Base-by-base conservation (phyloP, 35 echinoderm and acorn worm species). In the Holothuria glaberrima region DNA sequence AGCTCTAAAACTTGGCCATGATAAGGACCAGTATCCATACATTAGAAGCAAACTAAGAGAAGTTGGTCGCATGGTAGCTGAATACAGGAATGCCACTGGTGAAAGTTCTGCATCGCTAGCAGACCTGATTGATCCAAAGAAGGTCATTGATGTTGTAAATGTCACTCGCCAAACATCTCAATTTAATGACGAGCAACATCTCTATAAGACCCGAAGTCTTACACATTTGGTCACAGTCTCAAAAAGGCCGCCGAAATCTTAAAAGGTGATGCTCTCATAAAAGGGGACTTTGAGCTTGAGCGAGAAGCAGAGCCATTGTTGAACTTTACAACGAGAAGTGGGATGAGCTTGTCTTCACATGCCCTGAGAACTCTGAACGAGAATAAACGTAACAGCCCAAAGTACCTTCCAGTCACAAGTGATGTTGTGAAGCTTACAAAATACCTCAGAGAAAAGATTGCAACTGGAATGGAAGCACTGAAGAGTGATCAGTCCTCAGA, bases 361-460 rank as follows among this genome's bases (percentile, higher is more conserved):
- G 59, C 67, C 18, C 90, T 94, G 64, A 36, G 72, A 38, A 94
- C 89, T 69, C 75, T 94, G 36, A n/a, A n/a, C n/a, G n/a, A n/a
- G n/a, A n/a, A 92, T 19, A 92, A 92, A 54, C 30, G 90, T 69
- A 92, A 92, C 80, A 89, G 71, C 45, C 84, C 86, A 65, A 92
- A 92, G 24, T 88, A 83, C 73, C 71, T 92, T 26, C 94, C 94
- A 88, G 19, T 95, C 59, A 95, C 94, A 89, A 67, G 65, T 38
- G 94, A 95, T 84, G 59, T 95, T 67, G 86, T 95, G 12, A 95
- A 89, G 82, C 83, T 95, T 61, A 95, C 83, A 81, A 69, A 34
- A 35, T 35, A 95, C 60, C 85, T 95, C 34, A 91, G 86, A 64
- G 57, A 75, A 22, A 59, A 60, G 45, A 33, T 48, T 58, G 65